Percentiles rank a stretch among this genome's conserved stretches.
Conservation (phyloP, 2,797 vertebrate genomes). For the Chrysolophus pictus region DNA sequence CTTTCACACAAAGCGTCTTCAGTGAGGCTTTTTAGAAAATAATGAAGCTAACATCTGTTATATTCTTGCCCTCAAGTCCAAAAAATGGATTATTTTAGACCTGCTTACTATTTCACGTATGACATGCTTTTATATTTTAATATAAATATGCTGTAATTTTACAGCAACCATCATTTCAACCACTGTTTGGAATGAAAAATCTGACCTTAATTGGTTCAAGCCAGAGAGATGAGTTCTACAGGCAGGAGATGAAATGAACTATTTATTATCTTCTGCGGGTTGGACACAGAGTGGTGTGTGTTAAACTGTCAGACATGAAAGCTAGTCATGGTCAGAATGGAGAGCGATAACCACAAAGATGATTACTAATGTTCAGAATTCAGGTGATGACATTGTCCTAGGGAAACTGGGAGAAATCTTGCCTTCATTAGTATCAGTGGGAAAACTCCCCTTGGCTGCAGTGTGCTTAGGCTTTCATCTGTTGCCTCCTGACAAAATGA, state of each 20-base stretch:
- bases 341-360: background rate
- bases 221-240: background rate
- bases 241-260: background rate
- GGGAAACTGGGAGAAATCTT: background rate
- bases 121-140: background rate
- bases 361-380: background rate
- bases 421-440: background rate
- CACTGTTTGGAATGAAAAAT: background rate
- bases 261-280: background rate
- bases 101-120: background rate
- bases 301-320: background rate
- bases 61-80: background rate
- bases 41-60: background rate
- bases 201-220: background rate
- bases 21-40: background rate
- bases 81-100: background rate
- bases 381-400: background rate
- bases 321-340: background rate
- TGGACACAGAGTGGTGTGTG: fast-evolving
- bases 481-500: background rate
- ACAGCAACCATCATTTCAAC: background rate
- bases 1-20: background rate
- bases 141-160: background rate
- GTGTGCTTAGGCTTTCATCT: background rate
- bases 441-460: background rate